A percentile compares a stretch with the other conserved stretches of the same genome.
Conservation (phyloP, 2,888 invertebrate species). For the Drosophila anomelani region DNA sequence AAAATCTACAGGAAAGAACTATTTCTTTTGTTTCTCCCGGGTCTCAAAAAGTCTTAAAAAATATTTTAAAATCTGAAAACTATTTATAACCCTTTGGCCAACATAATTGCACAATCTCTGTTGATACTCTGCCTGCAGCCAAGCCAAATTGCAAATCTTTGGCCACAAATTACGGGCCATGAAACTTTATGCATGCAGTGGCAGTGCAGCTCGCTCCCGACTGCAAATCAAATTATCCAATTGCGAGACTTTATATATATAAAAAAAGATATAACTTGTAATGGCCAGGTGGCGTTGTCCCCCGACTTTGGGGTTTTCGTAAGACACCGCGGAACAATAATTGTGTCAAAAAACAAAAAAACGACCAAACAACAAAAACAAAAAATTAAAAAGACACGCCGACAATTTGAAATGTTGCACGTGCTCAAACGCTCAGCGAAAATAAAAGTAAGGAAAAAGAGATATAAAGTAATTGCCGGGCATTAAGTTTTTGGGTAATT, state of each 20-base stretch:
- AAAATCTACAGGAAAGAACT: rapidly evolving
- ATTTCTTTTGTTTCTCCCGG: neutral
- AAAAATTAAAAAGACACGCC: conserved; percentile 49
- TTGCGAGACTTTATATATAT: conserved; percentile 32
- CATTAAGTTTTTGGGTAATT: conserved; percentile 43
- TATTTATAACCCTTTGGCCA: conserved; percentile 12
- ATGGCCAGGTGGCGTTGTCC: conserved; percentile 33
- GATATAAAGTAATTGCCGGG: conserved; percentile 54
- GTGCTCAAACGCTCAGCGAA: conserved; percentile 55
- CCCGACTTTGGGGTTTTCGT: neutral
- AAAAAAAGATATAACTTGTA: conserved; percentile 16
- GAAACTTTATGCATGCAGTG: conserved; percentile 48
- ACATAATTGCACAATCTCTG: conserved; percentile 11
- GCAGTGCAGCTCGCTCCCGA: conserved; percentile 6
- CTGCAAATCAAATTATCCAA: conserved; percentile 65
- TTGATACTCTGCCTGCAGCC: conserved; percentile 12
- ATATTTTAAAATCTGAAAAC: neutral
- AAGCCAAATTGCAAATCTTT: conserved; percentile 20
- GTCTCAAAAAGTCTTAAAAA: neutral
- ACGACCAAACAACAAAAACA: conserved; percentile 20
- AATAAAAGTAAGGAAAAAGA: conserved; percentile 14
- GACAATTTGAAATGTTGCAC: conserved; percentile 62
- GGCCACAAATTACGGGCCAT: conserved; percentile 42
- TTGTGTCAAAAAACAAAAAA: conserved; percentile 63
- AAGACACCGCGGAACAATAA: conserved; percentile 47